Evolutionary conservation across 2,797 vertebrate species (phyloP), one percentile per base, ranked within the genome.

Genomic region (Microtus agrestis): DNA sequence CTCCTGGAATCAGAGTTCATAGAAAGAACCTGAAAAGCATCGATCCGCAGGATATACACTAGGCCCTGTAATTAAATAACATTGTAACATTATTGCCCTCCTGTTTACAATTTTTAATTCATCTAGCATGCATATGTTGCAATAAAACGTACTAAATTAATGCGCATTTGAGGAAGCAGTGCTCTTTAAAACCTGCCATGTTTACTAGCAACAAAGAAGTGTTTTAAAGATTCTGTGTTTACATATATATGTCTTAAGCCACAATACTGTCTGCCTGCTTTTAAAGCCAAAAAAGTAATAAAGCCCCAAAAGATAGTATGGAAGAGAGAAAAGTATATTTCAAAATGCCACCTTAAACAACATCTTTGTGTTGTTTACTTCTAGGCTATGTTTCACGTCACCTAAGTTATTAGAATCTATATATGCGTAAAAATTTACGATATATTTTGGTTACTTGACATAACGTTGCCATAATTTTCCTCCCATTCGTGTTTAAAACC

Each of bases 1-100:
- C 81, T 93, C 71, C 93, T 37, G 29, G 93, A 96, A 95, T 81
- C 89, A 93, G 79, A 40, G 76, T 88, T 96, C 93, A 89, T 81
- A 77, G 86, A 63, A 94, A 91, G 89, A 96, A 76, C 95, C 91
- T 89, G 79, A 87, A 97, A 93, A 85, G 91, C 98, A 98, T 95
- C 98, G 98, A 98, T 98, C 97, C 96, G 51, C 96, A 94, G 93
- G 97, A 80, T 94, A 95, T 73, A 98, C 98, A 98, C 96, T 91
- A 98, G 97, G 97, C 87, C 93, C 96, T 82, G 56, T 93, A 95
- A 97, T 96, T 89, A 96, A 97, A 91, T 92, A 96, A 94, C 73
- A 54, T 92, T 74, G 78, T 67, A 95, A 91, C 54, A 88, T 94
- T 81, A 89, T 51, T 59, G 23, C 82, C 46, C 84, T 96, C n/a